Percentiles rank a stretch among this genome's conserved stretches.
phyloP scores from a whole-genome alignment of 2,888 invertebrate genomes.

The Gisinianus flammeolus region DNA sequence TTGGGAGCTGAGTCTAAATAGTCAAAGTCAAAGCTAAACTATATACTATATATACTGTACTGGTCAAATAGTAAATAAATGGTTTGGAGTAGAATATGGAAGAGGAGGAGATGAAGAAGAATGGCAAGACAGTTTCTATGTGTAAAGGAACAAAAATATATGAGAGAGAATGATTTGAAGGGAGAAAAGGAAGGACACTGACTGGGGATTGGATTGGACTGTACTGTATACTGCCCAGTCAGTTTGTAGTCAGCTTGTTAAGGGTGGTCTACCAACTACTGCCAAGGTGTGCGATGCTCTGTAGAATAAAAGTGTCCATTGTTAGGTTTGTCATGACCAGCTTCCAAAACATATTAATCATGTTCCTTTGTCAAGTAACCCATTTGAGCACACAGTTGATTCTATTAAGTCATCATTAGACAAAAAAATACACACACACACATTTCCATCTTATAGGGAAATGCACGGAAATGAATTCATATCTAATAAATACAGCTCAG shows the following conservation, averaged over 20 bases:
- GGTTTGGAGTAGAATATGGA: constrained; percentile 2
- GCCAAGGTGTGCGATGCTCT: constrained; percentile 53
- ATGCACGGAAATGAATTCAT: constrained; percentile 12
- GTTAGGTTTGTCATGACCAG: constrained; percentile 59
- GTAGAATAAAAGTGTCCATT: constrained; percentile 57
- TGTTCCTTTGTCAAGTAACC: constrained; percentile 56
- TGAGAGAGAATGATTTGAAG: constrained; percentile 11
- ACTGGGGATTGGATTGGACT: constrained; percentile 3
- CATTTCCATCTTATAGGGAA: background rate
- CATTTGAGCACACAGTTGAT: constrained; percentile 49
- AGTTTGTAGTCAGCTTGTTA: constrained; percentile 27
- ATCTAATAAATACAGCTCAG: constrained; percentile 28
- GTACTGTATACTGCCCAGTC: constrained; percentile 11
- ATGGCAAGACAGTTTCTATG: constrained; percentile 17
- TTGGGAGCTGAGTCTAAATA: background rate
- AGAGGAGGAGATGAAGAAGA: background rate
- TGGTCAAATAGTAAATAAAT: constrained; percentile 22
- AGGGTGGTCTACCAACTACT: constrained; percentile 31
- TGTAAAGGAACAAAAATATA: constrained; percentile 1
- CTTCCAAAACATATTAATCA: constrained; percentile 59
- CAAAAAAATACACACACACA: constrained; percentile 21
- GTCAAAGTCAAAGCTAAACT: background rate
- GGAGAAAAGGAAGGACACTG: constrained; percentile 21
- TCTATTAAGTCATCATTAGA: constrained; percentile 58
- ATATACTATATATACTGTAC: background rate